These are phyloP conservation scores for Drosophila yooni DNA, from an alignment of 2,888 invertebrate species.

Conservation along the genomic window DNA sequence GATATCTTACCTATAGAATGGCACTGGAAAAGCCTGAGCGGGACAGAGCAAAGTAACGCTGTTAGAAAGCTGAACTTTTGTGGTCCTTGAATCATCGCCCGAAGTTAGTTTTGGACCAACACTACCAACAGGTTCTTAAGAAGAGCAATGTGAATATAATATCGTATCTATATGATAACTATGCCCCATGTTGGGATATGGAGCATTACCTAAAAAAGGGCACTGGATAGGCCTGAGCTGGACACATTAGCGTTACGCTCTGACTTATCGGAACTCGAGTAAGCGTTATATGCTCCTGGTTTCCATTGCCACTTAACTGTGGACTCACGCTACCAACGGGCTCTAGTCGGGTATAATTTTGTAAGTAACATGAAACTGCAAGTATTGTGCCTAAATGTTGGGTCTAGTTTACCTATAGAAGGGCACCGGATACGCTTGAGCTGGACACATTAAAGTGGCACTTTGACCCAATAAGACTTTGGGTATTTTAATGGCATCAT, in stretches of 20 bases:
- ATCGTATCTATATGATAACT: background rate
- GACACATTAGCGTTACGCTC: conserved; percentile 89
- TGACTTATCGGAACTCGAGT: conserved; percentile 85
- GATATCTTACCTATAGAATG: conserved; percentile 88
- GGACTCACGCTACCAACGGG: conserved; percentile 88
- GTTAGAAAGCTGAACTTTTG: conserved; percentile 85
- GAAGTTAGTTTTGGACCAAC: conserved; percentile 89
- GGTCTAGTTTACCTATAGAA: conserved; percentile 87
- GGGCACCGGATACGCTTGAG: conserved; percentile 91
- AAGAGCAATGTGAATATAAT: background rate
- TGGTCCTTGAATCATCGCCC: conserved; percentile 87
- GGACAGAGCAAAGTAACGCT: conserved; percentile 87
- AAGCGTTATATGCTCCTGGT: conserved; percentile 87
- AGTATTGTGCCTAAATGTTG: conserved; percentile 59
- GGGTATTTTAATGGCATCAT: conserved; percentile 86
- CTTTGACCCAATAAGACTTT: conserved; percentile 85
- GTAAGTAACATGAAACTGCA: background rate
- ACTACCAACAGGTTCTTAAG: conserved; percentile 86
- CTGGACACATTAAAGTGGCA: conserved; percentile 89
- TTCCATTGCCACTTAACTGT: conserved; percentile 88
- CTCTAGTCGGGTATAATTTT: conserved; percentile 62
- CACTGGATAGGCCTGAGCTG: conserved; percentile 90
- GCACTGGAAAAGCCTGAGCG: conserved; percentile 89
- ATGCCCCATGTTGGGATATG: conserved; percentile 45
- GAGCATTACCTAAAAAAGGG: conserved; percentile 88